Percentiles rank a stretch among this genome's conserved stretches.
Conservation (phyloP, 2,888 invertebrate genomes). For the Noctua comes region DNA sequence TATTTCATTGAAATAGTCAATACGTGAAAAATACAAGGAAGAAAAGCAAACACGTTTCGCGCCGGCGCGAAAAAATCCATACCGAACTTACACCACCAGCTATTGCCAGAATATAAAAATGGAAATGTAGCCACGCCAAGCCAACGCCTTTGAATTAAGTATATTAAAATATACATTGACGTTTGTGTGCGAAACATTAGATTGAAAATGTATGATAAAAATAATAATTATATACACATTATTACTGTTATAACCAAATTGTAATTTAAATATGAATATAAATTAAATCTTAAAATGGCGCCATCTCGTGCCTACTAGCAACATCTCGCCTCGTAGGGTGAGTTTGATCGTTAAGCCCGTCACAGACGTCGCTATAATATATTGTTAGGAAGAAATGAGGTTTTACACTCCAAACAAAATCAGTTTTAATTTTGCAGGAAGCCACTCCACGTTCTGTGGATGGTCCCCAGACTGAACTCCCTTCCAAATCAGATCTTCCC, state of each 20-base stretch:
- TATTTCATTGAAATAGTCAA: conserved; percentile 36
- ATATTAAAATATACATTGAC: not conserved
- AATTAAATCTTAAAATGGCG: conserved; percentile 1
- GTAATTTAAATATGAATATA: not conserved
- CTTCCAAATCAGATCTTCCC: too few relatives aligned
- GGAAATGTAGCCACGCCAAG: not conserved
- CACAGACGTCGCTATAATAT: too few relatives aligned
- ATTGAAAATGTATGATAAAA: not conserved
- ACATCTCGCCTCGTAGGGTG: not conserved
- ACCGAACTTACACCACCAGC: conserved; percentile 54
- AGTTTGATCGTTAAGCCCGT: too few relatives aligned
- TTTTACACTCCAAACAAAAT: too few relatives aligned
- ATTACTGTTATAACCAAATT: not conserved
- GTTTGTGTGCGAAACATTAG: not conserved
- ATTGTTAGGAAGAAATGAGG: too few relatives aligned
- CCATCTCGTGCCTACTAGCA: conserved; percentile 35
- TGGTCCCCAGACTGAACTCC: too few relatives aligned
- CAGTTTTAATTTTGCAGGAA: too few relatives aligned
- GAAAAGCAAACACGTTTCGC: conserved; percentile 81
- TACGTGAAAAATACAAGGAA: conserved; percentile 59
- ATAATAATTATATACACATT: not conserved
- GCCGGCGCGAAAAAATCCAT: conserved; percentile 90
- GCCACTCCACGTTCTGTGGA: too few relatives aligned
- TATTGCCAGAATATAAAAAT: conserved; percentile 58
- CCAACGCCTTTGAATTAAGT: not conserved